Evolutionary conservation across 2,113 vertebrate genomes (phyloP).

Genomic region (Ceuthmochares aereus): DNA sequence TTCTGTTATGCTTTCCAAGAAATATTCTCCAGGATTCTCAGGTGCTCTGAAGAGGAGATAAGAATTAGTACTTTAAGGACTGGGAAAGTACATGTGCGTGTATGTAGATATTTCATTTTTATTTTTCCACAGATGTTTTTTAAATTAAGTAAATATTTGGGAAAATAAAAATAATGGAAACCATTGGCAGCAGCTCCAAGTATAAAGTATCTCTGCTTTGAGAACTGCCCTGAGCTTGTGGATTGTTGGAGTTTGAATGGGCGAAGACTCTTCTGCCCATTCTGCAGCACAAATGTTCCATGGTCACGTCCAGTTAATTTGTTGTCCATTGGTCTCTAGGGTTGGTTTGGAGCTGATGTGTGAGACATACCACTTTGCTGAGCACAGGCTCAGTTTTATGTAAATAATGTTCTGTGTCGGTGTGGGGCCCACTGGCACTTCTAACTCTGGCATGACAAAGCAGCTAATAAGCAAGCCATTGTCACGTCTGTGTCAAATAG

Average conservation of each 20-base stretch:
- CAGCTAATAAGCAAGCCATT: not conserved
- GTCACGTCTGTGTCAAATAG: not conserved
- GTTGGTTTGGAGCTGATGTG: not conserved
- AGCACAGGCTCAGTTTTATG: not conserved
- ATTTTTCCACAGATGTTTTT: not conserved
- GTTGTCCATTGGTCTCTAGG: not conserved
- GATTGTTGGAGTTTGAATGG: not conserved
- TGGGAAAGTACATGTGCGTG: not conserved
- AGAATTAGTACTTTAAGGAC: not conserved
- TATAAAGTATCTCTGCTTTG: not conserved
- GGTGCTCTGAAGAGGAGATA: not conserved
- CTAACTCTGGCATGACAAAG: not conserved
- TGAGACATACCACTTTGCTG: not conserved
- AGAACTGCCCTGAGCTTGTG: not conserved
- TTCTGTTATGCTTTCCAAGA: not conserved
- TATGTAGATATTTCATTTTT: not conserved
- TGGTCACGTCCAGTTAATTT: not conserved
- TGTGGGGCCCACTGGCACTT: not conserved
- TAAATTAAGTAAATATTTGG: not conserved
- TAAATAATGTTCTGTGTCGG: not conserved
- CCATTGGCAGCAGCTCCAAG: not conserved
- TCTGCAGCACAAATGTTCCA: not conserved
- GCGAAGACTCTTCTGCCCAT: not conserved
- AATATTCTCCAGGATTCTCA: not conserved
- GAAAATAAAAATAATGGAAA: not conserved